These are phyloP conservation scores for Rhynchonycteris naso DNA, from an alignment of 2,797 vertebrate species.

Conservation along the genomic window DNA sequence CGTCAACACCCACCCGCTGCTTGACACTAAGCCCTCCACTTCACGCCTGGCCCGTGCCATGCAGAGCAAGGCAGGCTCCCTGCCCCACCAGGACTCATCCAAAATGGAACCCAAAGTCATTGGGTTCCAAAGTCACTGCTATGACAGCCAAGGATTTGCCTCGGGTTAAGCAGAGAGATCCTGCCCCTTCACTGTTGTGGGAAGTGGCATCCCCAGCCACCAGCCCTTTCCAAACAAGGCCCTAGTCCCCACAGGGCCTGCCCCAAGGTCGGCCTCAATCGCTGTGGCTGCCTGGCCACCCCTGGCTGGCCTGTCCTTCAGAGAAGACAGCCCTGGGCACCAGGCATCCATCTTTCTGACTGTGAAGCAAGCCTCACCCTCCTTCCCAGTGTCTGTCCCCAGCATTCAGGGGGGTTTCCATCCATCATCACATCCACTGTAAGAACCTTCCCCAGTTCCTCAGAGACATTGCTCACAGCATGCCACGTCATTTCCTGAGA, in stretches of 20 bases:
- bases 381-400: neutral
- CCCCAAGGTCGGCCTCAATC: neutral
- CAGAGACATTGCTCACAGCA: neutral
- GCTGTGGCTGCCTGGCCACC: neutral
- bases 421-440: too few relatives aligned
- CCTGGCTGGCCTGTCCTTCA: too few relatives aligned
- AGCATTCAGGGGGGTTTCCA: too few relatives aligned
- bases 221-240: neutral
- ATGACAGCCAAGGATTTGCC: neutral
- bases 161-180: neutral
- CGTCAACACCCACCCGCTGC: neutral
- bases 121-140: too few relatives aligned
- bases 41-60: neutral
- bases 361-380: neutral
- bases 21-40: neutral
- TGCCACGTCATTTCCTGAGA: neutral
- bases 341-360: neutral
- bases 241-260: neutral
- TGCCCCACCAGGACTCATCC: neutral
- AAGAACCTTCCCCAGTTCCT: too few relatives aligned
- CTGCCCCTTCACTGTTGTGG: neutral
- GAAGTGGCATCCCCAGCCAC: neutral
- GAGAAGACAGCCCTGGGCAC: neutral
- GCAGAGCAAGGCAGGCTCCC: neutral
- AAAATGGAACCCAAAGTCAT: neutral